Evolutionary conservation across 2,797 vertebrate genomes (phyloP), one percentile per base, ranked within the genome.

Genomic region (Strix occidentalis): DNA sequence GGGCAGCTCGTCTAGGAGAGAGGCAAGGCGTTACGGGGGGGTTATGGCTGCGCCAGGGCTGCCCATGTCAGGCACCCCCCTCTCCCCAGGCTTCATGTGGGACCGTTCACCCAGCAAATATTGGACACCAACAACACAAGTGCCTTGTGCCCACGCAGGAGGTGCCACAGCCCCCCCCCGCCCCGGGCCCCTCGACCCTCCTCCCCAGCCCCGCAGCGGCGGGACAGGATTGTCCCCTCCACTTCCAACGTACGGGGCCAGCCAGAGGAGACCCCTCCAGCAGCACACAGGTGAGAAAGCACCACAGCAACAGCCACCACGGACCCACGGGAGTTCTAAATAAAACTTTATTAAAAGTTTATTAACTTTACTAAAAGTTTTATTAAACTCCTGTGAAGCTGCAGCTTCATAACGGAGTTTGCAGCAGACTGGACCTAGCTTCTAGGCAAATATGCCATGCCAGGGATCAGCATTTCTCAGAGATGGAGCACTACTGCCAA

Each of bases 1-100:
- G 0, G 99, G 99, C 14, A 99, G 98, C 94, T 99, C 99, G 35
- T 99, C 99, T 99, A 78, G 79, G 96, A 88, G 17, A 65, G 80
- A 54, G 14, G 28, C 2, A 45, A 31, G 23, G 35, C 0, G 10
- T 48, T 33, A 1, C 0, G 10, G 77, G 50, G 53, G 17, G 61
- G 5, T 12, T 4, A 6, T 0, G 10, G 50, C 56, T 26, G 17
- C 3, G 2, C n/a, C 1, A 10, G 48, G 60, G 75, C 24, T 53
- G 37, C 37, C 48, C 18, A 0, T 5, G 5, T 20, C 35, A 57
- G 31, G 46, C 72, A 45, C 72, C 45, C 57, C 4, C 35, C 48
- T 21, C 48, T 4, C 24, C 63, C 53, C 68, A 33, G 28, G 37
- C 19, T 16, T 24, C 3, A 0, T 21, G 15, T 1, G 45, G 51